A percentile compares a stretch with the other conserved stretches of the same genome.
phyloP scores from a whole-genome alignment of 2,888 invertebrate species.

The Pterostichus niger region DNA sequence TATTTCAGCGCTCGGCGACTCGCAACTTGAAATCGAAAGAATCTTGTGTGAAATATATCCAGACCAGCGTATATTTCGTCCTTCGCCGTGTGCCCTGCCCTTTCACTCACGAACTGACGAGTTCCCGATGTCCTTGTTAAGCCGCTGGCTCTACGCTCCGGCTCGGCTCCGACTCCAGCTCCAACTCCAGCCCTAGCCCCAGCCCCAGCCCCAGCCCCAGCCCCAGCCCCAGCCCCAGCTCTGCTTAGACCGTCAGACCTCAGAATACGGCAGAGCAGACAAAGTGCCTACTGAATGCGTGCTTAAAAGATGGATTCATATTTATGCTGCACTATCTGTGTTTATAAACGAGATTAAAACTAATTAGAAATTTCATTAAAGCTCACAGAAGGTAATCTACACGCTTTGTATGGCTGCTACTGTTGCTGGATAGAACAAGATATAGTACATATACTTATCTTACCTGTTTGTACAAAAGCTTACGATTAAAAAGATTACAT shows the following conservation, averaged over 20 bases:
- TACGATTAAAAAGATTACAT: constrained; percentile 14
- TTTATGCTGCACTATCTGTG: constrained; percentile 34
- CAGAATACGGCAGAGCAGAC: constrained; percentile 23
- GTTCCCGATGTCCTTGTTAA: constrained; percentile 8
- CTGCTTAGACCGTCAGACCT: neutral
- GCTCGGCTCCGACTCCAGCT: too few relatives aligned
- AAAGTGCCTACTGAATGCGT: constrained; percentile 12
- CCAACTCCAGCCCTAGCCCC: neutral
- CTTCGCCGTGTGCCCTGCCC: constrained; percentile 6
- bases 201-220: neutral
- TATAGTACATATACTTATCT: neutral
- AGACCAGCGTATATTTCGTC: constrained; percentile 11
- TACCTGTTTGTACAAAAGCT: constrained; percentile 17
- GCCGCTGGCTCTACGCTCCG: neutral
- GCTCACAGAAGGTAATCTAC: neutral
- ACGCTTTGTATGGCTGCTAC: neutral
- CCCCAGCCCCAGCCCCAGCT: neutral
- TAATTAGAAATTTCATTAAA: constrained; percentile 47
- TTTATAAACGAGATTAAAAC: constrained; percentile 29
- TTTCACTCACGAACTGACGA: constrained; percentile 44
- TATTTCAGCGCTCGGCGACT: constrained; percentile 20
- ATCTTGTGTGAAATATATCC: constrained; percentile 39
- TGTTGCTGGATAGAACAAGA: neutral
- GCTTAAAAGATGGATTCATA: constrained; percentile 36
- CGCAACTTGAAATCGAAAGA: constrained; percentile 32